These are phyloP conservation scores for Mormyrus lacerda DNA, from an alignment of 2,113 vertebrate genomes.

Conservation along the genomic window DNA sequence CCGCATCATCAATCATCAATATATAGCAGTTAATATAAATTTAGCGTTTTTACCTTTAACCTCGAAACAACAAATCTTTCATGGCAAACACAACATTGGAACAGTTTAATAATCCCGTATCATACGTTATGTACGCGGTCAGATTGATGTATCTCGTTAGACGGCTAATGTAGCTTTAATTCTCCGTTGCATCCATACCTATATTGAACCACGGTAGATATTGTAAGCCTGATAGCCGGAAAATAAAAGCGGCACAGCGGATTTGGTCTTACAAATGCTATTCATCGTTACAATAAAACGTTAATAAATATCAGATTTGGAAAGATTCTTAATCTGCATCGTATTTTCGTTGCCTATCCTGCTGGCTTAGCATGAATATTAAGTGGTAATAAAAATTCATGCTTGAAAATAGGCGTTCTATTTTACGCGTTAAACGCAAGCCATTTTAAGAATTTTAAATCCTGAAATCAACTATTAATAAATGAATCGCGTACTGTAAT, in stretches of 20 bases:
- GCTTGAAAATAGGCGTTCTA: neutral
- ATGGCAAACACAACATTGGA: neutral
- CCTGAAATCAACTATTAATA: neutral
- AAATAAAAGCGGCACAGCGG: neutral
- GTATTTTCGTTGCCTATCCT: neutral
- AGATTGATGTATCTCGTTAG: neutral
- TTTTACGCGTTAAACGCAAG: neutral
- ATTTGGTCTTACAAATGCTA: neutral
- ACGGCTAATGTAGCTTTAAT: neutral
- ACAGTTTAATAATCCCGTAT: neutral
- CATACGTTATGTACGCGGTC: neutral
- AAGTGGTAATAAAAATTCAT: neutral
- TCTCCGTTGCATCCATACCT: neutral
- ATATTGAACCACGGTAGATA: neutral
- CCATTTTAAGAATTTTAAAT: neutral
- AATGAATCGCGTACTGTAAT: constrained; percentile 10
- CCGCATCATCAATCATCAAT: neutral
- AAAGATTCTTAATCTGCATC: neutral
- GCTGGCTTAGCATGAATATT: neutral
- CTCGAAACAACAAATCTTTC: neutral
- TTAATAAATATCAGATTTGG: neutral
- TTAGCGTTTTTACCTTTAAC: neutral
- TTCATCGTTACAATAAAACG: neutral
- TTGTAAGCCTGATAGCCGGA: neutral
- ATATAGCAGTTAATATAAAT: neutral